These are phyloP conservation scores for Thelaira solivaga DNA, from an alignment of 2,888 invertebrate genomes.

Conservation along the genomic window DNA sequence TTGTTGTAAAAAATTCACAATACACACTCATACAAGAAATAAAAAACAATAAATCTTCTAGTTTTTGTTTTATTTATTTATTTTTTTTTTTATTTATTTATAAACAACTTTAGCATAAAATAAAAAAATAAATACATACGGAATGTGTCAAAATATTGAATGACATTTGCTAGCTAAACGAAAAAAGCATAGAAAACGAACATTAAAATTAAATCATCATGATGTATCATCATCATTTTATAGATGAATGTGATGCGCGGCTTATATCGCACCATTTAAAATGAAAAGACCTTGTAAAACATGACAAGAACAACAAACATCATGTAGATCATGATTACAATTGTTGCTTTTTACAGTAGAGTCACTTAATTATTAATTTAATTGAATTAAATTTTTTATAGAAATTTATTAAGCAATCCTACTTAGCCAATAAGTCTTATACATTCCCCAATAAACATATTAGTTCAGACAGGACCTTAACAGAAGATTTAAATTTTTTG, in stretches of 20 bases:
- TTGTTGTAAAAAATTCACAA: constrained; percentile 34
- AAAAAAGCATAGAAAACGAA: not conserved
- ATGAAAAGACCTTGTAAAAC: constrained; percentile 31
- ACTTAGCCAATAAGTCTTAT: too few relatives aligned
- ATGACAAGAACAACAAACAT: constrained; percentile 11
- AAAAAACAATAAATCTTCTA: not conserved
- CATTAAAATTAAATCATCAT: not conserved
- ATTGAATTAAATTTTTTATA: too few relatives aligned
- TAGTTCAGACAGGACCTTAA: too few relatives aligned
- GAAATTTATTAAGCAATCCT: too few relatives aligned
- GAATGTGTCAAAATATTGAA: constrained; percentile 60
- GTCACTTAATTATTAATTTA: too few relatives aligned
- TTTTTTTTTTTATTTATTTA: too few relatives aligned
- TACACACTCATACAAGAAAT: not conserved
- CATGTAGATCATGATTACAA: not conserved
- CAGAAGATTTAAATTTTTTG: too few relatives aligned
- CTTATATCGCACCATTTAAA: not conserved
- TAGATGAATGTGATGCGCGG: not conserved
- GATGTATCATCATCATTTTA: constrained; percentile 1
- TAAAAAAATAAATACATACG: not conserved
- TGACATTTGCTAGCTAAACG: constrained; percentile 51
- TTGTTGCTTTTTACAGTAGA: too few relatives aligned
- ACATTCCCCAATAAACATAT: too few relatives aligned
- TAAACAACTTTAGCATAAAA: too few relatives aligned
- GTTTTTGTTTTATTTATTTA: too few relatives aligned